Percentiles rank a stretch among this genome's conserved stretches.
These are phyloP conservation scores for Euphydryas editha DNA, from an alignment of 2,888 invertebrate genomes.

Conservation along the genomic window DNA sequence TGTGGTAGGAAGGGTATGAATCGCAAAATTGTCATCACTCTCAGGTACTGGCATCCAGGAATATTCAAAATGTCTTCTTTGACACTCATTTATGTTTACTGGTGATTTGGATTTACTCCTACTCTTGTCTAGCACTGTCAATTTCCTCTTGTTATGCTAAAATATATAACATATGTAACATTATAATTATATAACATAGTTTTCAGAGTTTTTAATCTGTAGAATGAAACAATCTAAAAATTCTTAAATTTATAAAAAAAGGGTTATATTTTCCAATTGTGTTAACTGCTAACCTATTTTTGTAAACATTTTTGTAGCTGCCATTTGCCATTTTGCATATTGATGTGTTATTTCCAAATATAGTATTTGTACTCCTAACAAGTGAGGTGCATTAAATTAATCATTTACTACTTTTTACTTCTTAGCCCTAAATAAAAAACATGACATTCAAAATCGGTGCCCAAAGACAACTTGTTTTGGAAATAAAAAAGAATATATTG, in stretches of 20 bases:
- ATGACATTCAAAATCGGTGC: too few relatives aligned
- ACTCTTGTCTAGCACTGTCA: conserved; percentile 24
- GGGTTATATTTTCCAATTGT: too few relatives aligned
- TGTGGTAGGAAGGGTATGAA: conserved; percentile 67
- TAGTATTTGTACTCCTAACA: not conserved
- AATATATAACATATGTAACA: conserved; percentile 10
- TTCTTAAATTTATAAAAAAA: too few relatives aligned
- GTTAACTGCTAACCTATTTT: not conserved
- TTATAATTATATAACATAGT: conserved; percentile 2
- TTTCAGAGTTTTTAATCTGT: too few relatives aligned
- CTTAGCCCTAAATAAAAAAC: not conserved
- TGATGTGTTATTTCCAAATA: not conserved
- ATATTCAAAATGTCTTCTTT: conserved; percentile 64
- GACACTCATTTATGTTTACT: conserved; percentile 44
- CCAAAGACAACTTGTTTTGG: too few relatives aligned
- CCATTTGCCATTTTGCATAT: not conserved
- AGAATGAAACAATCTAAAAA: not conserved
- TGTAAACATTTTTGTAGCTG: not conserved
- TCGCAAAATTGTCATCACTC: conserved; percentile 64
- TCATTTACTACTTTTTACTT: not conserved
- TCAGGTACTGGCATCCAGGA: conserved; percentile 80
- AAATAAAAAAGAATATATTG: too few relatives aligned
- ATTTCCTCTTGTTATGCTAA: conserved; percentile 51
- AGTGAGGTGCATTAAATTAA: not conserved
- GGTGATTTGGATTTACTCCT: conserved; percentile 55